A percentile compares a stretch with the other conserved stretches of the same genome.
These are phyloP conservation scores for Darevskia mixta DNA, from an alignment of 2,797 vertebrate genomes.

Conservation along the genomic window DNA sequence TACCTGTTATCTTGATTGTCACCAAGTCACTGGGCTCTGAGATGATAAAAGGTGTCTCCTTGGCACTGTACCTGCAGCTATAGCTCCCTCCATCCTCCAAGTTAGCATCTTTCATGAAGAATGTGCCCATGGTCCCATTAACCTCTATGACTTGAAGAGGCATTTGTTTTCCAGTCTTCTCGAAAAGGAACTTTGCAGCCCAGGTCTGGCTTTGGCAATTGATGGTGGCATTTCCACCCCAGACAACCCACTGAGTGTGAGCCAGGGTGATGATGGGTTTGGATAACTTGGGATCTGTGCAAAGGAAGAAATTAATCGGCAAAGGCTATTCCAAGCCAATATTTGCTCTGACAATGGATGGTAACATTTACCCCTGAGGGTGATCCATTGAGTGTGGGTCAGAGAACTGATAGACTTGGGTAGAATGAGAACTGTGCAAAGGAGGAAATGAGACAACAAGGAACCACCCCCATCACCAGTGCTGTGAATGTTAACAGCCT, in stretches of 20 bases:
- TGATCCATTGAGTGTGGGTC: neutral
- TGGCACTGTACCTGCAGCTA: neutral
- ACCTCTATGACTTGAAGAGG: neutral
- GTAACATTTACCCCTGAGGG: neutral
- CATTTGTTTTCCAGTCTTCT: neutral
- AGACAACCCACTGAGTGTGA: neutral
- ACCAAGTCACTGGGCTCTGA: neutral
- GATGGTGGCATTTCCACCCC: neutral
- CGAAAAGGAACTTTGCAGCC: neutral
- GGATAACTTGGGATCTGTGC: neutral
- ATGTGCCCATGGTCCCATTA: neutral
- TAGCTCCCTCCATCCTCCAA: neutral
- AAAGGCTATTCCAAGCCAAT: neutral
- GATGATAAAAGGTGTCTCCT: neutral
- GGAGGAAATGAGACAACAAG: neutral
- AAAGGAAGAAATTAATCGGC: neutral
- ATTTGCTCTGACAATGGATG: neutral
- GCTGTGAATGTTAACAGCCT: neutral
- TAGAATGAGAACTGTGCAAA: neutral
- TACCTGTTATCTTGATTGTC: neutral
- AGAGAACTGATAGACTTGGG: neutral
- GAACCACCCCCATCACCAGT: neutral
- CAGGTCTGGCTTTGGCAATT: neutral
- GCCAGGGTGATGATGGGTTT: neutral
- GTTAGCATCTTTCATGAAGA: neutral